phyloP scores from a whole-genome alignment of 2,113 vertebrate genomes.

The Thryonomys swinderianus region DNA sequence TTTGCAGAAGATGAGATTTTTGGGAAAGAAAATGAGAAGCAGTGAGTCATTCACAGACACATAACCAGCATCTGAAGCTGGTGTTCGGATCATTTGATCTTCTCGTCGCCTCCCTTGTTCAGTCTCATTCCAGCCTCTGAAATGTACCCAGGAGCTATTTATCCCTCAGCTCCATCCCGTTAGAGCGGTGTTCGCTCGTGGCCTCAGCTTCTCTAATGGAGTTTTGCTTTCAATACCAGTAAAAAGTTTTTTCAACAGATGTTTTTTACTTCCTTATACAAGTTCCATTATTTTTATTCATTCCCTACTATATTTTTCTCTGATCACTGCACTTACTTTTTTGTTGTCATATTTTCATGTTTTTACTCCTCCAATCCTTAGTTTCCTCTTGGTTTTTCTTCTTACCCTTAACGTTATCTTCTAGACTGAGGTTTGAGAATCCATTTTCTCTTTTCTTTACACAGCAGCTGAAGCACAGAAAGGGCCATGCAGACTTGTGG shows the following conservation, averaged over 20 bases:
- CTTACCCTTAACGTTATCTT: not conserved
- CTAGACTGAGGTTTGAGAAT: not conserved
- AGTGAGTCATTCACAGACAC: conserved; percentile 54
- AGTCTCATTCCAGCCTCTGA: conserved; percentile 1
- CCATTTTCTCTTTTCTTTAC: not conserved
- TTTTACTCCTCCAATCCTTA: not conserved
- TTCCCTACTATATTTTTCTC: not conserved
- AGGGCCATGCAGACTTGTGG: not conserved
- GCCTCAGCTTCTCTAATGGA: not conserved
- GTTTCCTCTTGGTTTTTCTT: not conserved
- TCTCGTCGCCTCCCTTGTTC: not conserved
- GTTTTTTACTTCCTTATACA: not conserved
- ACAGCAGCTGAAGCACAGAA: not conserved
- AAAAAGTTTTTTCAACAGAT: conserved; percentile 37
- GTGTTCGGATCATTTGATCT: conserved; percentile 32
- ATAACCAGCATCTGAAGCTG: conserved; percentile 57
- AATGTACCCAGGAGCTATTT: not conserved
- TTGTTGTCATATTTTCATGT: not conserved
- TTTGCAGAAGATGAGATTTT: conserved; percentile 38
- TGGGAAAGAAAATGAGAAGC: conserved; percentile 61
- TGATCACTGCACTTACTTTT: not conserved
- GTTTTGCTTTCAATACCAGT: conserved; percentile 52
- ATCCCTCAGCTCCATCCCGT: not conserved
- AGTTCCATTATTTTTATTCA: conserved; percentile 17
- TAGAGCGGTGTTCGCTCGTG: not conserved